phyloP scores from a whole-genome alignment of 2,797 vertebrate species.

The Crax fasciolata region DNA sequence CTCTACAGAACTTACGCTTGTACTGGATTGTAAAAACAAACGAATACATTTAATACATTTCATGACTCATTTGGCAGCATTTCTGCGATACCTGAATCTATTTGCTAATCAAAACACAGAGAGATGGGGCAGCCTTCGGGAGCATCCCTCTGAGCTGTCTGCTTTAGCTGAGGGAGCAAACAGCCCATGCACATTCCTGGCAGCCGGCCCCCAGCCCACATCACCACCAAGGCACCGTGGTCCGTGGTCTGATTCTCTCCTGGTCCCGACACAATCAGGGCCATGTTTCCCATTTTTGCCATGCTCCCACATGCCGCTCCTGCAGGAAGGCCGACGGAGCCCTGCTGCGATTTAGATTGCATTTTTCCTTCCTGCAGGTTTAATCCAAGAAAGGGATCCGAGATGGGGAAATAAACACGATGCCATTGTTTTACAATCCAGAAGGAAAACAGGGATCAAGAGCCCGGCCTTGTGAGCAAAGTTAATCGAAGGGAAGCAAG shows the following conservation, averaged over 20 bases:
- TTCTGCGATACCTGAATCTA: slow-evolving; percentile 42
- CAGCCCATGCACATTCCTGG: fast-evolving
- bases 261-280: background rate
- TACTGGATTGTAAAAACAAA: slow-evolving; percentile 39
- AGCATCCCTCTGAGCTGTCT: background rate
- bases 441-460: background rate
- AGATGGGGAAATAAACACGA: background rate
- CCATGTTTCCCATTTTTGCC: background rate
- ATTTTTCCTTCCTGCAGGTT: slow-evolving; percentile 25
- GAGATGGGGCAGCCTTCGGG: background rate
- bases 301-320: background rate
- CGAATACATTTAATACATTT: slow-evolving; percentile 65
- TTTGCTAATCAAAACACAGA: slow-evolving; percentile 9
- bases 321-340: background rate
- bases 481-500: background rate
- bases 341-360: background rate
- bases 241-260: fast-evolving
- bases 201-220: fast-evolving
- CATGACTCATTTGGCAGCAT: slow-evolving; percentile 38
- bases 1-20: slow-evolving; percentile 57
- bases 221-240: background rate
- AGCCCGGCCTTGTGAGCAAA: background rate
- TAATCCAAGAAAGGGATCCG: slow-evolving; percentile 8
- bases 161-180: background rate
- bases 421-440: background rate